phyloP scores from a whole-genome alignment of 2,888 invertebrate genomes.

The Seira ritae region DNA sequence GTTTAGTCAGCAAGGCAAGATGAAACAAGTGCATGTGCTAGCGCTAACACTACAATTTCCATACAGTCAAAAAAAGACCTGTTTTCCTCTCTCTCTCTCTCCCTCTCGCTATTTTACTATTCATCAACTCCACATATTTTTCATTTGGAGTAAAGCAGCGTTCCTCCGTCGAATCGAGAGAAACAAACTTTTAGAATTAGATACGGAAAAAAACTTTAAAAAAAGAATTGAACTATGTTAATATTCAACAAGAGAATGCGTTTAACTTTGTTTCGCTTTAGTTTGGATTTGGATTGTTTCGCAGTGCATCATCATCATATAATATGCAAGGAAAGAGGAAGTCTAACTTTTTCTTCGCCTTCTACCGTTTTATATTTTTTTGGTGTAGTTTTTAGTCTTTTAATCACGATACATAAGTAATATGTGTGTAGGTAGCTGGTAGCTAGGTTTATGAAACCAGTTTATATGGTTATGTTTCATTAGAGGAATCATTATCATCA shows the following conservation, averaged over 20 bases:
- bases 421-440: no score
- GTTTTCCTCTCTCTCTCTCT: not conserved
- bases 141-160: no score
- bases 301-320: not conserved
- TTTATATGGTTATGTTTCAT: not conserved
- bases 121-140: not conserved
- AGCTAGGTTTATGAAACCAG: not conserved
- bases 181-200: no score
- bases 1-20: no score
- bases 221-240: no score
- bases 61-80: not conserved
- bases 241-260: no score
- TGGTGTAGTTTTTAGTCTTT: no score
- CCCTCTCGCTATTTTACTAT: not conserved
- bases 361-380: not conserved
- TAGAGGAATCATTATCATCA: slow-evolving; percentile 10
- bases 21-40: no score
- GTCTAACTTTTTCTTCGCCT: not conserved
- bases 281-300: not conserved
- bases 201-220: no score
- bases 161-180: no score
- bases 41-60: not conserved
- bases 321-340: no score
- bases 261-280: no score
- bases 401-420: not conserved